Conservation (phyloP, 2,888 invertebrate genomes). For the Tinea semifulvella region DNA sequence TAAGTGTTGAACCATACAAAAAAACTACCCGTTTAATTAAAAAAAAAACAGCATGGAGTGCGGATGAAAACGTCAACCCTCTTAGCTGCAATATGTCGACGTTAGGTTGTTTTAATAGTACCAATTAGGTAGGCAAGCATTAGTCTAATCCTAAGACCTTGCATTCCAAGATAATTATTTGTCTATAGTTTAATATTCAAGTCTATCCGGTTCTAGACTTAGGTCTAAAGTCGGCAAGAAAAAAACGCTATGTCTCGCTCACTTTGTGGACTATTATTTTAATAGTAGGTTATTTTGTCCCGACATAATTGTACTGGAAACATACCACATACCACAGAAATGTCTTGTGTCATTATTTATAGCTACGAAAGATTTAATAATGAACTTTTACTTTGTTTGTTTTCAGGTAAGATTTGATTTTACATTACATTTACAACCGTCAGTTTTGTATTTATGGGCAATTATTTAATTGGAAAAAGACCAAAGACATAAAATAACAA, state of each 20-base stretch:
- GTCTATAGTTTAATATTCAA: neutral
- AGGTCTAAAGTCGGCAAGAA: slow-evolving; percentile 8
- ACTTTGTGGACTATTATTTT: slow-evolving; percentile 41
- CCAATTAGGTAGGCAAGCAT: too few relatives aligned
- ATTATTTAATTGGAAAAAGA: too few relatives aligned
- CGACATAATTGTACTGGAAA: slow-evolving; percentile 32
- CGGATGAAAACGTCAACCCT: too few relatives aligned
- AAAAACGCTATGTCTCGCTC: too few relatives aligned
- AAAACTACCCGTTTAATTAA: too few relatives aligned
- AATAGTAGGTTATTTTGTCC: slow-evolving; percentile 51
- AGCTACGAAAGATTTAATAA: neutral
- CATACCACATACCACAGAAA: neutral
- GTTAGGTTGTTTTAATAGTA: too few relatives aligned
- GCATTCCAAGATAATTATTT: slow-evolving; percentile 4
- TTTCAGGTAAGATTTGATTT: neutral
- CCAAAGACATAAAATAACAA: too few relatives aligned
- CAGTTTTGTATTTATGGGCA: too few relatives aligned
- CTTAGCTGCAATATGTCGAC: too few relatives aligned
- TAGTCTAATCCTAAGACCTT: neutral
- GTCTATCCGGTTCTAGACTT: slow-evolving; percentile 15
- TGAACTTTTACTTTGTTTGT: neutral
- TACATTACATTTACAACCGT: neutral
- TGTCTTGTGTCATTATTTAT: neutral
- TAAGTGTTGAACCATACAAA: too few relatives aligned
- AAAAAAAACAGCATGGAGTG: too few relatives aligned